Evolutionary conservation across 2,797 vertebrate genomes (phyloP), one percentile per base, ranked within the genome.

Genomic region (Pseudomugil gertrudae): DNA sequence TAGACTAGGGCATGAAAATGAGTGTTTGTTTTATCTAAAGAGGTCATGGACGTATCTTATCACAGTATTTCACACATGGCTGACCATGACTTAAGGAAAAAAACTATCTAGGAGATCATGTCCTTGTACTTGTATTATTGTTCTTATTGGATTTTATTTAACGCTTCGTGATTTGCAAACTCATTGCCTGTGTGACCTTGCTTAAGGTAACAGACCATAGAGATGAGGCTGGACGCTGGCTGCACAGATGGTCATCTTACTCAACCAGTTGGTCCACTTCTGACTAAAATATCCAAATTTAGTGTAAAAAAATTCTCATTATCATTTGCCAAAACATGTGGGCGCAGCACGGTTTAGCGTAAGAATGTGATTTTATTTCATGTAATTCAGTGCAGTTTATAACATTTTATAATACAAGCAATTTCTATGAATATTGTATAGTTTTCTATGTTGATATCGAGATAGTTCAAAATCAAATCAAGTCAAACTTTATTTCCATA

Each of bases 11-110:
- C 65, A 30, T 4, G 21, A 47, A 74, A 47, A 32, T 33, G 57
- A 62, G 33, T 35, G 59, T 76, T 64, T 67, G 32, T 60, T 61
- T 48, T 57, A 61, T 62, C 50, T 57, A 51, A 50, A 60, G 55
- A 62, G 32, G 24, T 57, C 13, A 23, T 8, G 43, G 51, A 36
- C 33, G 26, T 53, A 36, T 52, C 45, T 53, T 53, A 33, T 38
- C 29, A 15, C 26, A 36, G 36, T 54, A 27, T 63, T 56, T 68
- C 29, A 72, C 14, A 30, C 29, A n/a, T 45, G 21, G 27, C 47
- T 27, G 26, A 23, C 62, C 43, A 45, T 45, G 43, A n/a, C n/a
- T 45, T 45, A 21, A 45, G n/a, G 21, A 40, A 40, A 40, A 43
- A 35, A n/a, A 63, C 27, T 11, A 1, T 9, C 40, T n/a, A 26